A percentile compares a stretch with the other conserved stretches of the same genome.
Evolutionary conservation across 2,797 vertebrate genomes (phyloP).

Genomic region (Atherinosoma microstoma): DNA sequence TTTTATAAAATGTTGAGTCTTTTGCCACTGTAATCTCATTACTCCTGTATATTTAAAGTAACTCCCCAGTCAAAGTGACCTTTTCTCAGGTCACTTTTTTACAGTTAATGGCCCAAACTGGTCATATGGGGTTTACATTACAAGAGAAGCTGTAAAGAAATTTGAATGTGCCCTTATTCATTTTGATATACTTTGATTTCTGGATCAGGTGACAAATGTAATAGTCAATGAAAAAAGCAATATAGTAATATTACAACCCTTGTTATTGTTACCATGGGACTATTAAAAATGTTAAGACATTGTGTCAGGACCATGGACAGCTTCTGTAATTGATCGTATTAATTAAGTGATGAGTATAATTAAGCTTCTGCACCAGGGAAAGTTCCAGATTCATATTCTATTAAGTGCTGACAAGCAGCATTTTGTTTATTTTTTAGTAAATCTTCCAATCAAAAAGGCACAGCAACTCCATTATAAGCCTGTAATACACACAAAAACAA

Average conservation of each 20-base stretch:
- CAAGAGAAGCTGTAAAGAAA: no score
- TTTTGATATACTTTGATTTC: no score
- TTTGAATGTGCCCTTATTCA: no score
- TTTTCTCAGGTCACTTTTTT: neutral
- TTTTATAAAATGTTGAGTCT: neutral
- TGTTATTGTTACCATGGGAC: neutral
- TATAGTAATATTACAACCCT: no score
- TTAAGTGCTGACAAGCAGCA: neutral
- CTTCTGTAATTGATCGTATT: no score
- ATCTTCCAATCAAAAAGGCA: constrained; percentile 4
- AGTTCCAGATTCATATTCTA: constrained; percentile 1
- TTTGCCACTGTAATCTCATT: neutral
- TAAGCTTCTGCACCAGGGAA: constrained; percentile 24
- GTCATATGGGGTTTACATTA: no score
- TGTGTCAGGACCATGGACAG: constrained; percentile 11
- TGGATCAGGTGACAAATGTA: no score
- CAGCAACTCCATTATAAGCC: neutral
- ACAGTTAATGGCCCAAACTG: no score
- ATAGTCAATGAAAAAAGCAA: no score
- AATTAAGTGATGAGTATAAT: neutral
- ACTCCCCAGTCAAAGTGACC: neutral
- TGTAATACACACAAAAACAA: neutral
- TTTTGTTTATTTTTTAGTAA: no score
- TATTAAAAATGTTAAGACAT: neutral
- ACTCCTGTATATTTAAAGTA: neutral